phyloP scores from a whole-genome alignment of 1,140 invertebrate genomes.

The Diorhabda carinulata region DNA sequence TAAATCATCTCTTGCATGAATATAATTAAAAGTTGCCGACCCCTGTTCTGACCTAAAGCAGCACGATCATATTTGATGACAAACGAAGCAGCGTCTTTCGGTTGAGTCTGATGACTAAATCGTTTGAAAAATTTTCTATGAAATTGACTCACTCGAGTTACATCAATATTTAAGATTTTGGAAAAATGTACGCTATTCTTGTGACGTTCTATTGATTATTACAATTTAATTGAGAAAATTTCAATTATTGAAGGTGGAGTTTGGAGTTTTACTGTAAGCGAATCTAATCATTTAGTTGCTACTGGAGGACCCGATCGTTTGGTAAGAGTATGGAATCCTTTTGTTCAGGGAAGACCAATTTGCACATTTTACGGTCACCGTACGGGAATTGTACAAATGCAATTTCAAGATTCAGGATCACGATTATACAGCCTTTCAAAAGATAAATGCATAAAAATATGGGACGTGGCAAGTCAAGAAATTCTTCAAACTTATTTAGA shows the following conservation, averaged over 20 bases:
- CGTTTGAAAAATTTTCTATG: too few species aligned
- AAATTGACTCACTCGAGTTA: too few species aligned
- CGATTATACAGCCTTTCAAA: conserved; percentile 59
- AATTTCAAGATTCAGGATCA: conserved; percentile 54
- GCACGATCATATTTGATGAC: too few species aligned
- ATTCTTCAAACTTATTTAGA: conserved; percentile 64
- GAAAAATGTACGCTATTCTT: too few species aligned
- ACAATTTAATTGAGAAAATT: neutral
- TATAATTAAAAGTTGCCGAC: too few species aligned
- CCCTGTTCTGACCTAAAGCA: too few species aligned
- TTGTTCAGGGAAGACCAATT: conserved; percentile 61
- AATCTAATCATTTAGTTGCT: conserved; percentile 56
- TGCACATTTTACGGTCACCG: conserved; percentile 64
- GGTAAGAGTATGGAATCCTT: conserved; percentile 72
- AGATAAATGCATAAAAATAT: conserved; percentile 67
- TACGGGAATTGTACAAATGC: conserved; percentile 61
- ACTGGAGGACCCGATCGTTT: conserved; percentile 70
- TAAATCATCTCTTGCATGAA: too few species aligned
- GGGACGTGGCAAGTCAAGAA: conserved; percentile 57
- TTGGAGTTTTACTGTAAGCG: conserved; percentile 56
- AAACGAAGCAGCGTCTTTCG: too few species aligned
- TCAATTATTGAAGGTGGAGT: conserved; percentile 43
- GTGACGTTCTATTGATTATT: too few species aligned
- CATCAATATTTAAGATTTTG: too few species aligned
- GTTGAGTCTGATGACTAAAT: too few species aligned